Evolutionary conservation across 37 sponge, comb jelly and placozoan genomes (phyloP).

Genomic region (Halisarca cf. caerulea): DNA sequence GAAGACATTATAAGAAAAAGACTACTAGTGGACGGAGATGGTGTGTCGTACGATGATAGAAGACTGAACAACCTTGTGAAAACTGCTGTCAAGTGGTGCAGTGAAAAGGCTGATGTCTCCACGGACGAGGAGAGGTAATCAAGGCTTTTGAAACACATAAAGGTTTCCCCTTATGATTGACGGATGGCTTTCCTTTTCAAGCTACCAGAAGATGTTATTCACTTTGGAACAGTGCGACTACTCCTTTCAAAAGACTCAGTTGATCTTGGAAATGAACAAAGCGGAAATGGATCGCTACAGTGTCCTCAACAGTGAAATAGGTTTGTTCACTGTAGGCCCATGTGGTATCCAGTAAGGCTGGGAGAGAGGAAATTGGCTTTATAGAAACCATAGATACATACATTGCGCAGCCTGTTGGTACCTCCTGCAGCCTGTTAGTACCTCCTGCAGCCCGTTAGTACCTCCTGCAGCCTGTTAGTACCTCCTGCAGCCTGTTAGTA

Average conservation of each 20-base stretch:
- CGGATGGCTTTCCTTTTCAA: constrained; percentile 23
- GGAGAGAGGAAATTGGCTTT: too few relatives aligned
- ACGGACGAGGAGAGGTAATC: constrained; percentile 30
- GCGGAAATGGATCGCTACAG: constrained; percentile 77
- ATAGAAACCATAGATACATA: too few relatives aligned
- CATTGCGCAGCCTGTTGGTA: too few relatives aligned
- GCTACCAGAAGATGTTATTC: constrained; percentile 87
- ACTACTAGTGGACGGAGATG: constrained; percentile 92
- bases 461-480: too few relatives aligned
- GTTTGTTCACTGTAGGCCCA: too few relatives aligned
- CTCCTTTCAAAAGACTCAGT: constrained; percentile 67
- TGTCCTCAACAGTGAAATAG: constrained; percentile 43
- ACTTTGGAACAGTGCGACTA: constrained; percentile 71
- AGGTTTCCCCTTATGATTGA: not conserved
- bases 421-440: too few relatives aligned
- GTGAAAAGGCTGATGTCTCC: constrained; percentile 3
- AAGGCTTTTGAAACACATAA: too few relatives aligned
- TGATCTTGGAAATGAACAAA: constrained; percentile 84
- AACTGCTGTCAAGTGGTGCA: constrained; percentile 88
- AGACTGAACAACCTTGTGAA: constrained; percentile 76
- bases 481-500: too few relatives aligned
- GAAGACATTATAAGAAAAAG: constrained; percentile 91
- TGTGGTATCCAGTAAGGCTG: too few relatives aligned
- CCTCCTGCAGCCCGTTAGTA: too few relatives aligned
- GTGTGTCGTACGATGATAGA: constrained; percentile 86